These are phyloP conservation scores for Calameuta pallipes DNA, from an alignment of 2,888 invertebrate species.

Conservation along the genomic window DNA sequence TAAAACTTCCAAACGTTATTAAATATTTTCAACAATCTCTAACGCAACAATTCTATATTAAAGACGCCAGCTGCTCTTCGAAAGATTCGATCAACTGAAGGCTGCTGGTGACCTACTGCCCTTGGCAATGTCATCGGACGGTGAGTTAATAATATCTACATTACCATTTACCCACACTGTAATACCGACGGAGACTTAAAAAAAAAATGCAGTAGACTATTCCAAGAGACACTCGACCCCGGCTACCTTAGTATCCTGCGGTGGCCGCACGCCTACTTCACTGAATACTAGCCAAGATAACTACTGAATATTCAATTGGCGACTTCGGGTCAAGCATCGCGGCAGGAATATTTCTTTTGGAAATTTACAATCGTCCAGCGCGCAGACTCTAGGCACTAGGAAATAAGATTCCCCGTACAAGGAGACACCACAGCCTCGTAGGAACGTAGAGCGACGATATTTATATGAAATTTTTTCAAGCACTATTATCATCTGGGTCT, in stretches of 20 bases:
- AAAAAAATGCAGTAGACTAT: not conserved
- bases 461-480: not conserved
- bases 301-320: not conserved
- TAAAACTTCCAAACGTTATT: slow-evolving; percentile 10
- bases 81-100: slow-evolving; percentile 88
- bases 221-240: not conserved
- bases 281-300: not conserved
- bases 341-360: not conserved
- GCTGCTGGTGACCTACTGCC: slow-evolving; percentile 83
- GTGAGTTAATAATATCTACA: slow-evolving; percentile 45
- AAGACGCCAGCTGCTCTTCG: slow-evolving; percentile 73
- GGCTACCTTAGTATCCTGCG: not conserved
- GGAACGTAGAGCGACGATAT: not conserved
- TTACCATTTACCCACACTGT: not conserved
- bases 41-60: not conserved
- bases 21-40: not conserved
- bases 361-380: not conserved
- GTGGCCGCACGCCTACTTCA: not conserved
- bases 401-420: not conserved
- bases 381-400: not conserved
- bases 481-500: not conserved
- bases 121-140: slow-evolving; percentile 70
- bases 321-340: not conserved
- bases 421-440: not conserved
- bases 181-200: not conserved